phyloP scores from a whole-genome alignment of 1,140 invertebrate genomes.

The Lycorma delicatula region DNA sequence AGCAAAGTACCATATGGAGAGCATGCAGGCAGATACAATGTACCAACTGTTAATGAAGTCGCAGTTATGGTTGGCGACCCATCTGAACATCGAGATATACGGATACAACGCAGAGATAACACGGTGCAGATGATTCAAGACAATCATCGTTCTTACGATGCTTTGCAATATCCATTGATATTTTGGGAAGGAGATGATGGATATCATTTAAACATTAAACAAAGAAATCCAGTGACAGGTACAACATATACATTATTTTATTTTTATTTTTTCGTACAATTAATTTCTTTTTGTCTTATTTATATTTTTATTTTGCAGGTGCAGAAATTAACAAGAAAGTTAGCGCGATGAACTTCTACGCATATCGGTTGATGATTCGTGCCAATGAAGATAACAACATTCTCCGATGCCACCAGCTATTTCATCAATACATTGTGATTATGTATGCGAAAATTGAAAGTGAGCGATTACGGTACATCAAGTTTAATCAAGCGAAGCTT shows the following conservation, averaged over 20 bases:
- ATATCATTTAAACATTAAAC: conserved; percentile 35
- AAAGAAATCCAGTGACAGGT: conserved; percentile 31
- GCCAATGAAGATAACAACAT: conserved; percentile 27
- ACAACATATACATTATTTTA: too few relatives aligned
- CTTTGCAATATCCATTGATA: conserved; percentile 17
- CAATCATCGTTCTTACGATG: conserved; percentile 17
- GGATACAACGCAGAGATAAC: conserved; percentile 5
- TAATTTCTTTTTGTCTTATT: too few relatives aligned
- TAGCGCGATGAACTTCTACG: conserved; percentile 30
- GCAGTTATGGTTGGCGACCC: conserved; percentile 28
- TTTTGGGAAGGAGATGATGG: conserved; percentile 38
- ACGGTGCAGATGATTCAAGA: conserved; percentile 15
- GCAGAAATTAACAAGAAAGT: conserved; percentile 27
- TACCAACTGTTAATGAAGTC: conserved; percentile 28
- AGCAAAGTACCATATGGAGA: conserved; percentile 25
- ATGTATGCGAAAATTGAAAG: conserved; percentile 44
- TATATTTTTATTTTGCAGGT: conserved; percentile 13
- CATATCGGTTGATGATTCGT: conserved; percentile 32
- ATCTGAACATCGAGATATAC: not conserved
- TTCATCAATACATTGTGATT: conserved; percentile 40
- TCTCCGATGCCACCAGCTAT: conserved; percentile 30
- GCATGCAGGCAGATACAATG: conserved; percentile 27
- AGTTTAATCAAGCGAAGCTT: conserved; percentile 41
- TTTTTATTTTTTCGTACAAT: too few relatives aligned
- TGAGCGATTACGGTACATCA: conserved; percentile 37